A percentile compares a stretch with the other conserved stretches of the same genome.
Evolutionary conservation across 2,888 invertebrate genomes (phyloP).

Genomic region (Rugalucina vietnamica): DNA sequence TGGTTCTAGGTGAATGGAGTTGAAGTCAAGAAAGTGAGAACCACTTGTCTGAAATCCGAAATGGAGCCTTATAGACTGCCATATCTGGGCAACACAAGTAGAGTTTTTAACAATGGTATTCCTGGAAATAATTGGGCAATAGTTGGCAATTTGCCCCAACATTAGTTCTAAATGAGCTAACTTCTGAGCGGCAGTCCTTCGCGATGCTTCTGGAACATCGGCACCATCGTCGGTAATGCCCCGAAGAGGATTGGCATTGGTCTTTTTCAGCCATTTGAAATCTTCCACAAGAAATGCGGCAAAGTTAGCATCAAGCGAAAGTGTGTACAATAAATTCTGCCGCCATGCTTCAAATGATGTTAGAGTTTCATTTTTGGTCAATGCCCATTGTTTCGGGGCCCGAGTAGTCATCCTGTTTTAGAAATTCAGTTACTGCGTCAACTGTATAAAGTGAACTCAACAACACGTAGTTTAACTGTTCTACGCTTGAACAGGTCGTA

Average conservation of each 20-base stretch:
- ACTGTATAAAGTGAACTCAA: not conserved
- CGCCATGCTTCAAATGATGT: constrained; percentile 50
- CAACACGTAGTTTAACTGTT: not conserved
- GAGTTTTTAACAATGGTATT: constrained; percentile 55
- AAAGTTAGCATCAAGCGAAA: constrained; percentile 48
- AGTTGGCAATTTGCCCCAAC: constrained; percentile 47
- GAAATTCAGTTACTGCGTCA: not conserved
- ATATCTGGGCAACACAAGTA: constrained; percentile 48
- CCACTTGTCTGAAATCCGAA: constrained; percentile 68
- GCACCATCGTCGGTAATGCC: constrained; percentile 47
- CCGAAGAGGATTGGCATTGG: constrained; percentile 31
- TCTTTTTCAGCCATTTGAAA: constrained; percentile 37
- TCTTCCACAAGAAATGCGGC: constrained; percentile 42
- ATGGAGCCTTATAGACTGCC: constrained; percentile 62
- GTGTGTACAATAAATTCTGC: constrained; percentile 50
- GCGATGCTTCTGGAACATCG: constrained; percentile 17
- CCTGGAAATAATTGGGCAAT: constrained; percentile 49
- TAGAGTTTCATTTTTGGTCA: constrained; percentile 43
- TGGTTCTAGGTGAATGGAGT: constrained; percentile 40
- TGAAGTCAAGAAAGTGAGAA: constrained; percentile 58
- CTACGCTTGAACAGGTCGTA: not conserved
- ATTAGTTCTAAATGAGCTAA: constrained; percentile 46
- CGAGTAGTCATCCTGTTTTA: not conserved
- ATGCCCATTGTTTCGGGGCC: constrained; percentile 52
- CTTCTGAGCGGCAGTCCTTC: constrained; percentile 45